Base-by-base conservation (phyloP, 2,888 invertebrate genomes). In the Hirtodrosophila histrioides region DNA sequence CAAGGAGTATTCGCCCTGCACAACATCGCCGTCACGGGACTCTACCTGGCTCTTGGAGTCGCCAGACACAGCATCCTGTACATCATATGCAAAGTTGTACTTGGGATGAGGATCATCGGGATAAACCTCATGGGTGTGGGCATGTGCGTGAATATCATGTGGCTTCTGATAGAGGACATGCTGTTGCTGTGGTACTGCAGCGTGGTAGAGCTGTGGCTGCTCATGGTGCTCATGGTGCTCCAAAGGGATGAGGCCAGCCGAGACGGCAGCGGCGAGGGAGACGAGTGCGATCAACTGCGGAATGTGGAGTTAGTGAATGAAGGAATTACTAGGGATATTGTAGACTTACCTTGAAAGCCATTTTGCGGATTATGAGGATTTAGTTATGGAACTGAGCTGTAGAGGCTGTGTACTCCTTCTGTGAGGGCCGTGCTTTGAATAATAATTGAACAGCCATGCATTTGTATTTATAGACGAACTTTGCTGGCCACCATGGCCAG, bases 41-140 rank as follows among this genome's bases (percentile, higher is more conserved):
- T 92, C 92, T 23, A 82, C 82, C 69, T 92, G 92, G 66, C 88
- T 91, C 79, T 92, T 92, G 27, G 90, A 89, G 55, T 92, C 92
- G 3, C 92, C 92, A 3, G 92, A 91, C 2, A 90, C 54, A 8
- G 80, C 61, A 68, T 92, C 92, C 69, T 91, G 86, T 4, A 92
- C 89, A 65, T 91, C 90, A 53, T 92, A 92, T 51, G 89, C 89
- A 60, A 90, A 92, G 66, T 88, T 90, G 72, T 89, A 89, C 61
- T 90, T 88, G 62, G 90, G 89, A 79, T 89, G 89, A 17, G 89
- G 83, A 65, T 89, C 90, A 67, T 88, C 75, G 35, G 89, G 86
- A 50, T 90, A 90, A 17, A 84, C 51, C 62, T 89, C 88, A 24
- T 88, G 88, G 27, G 66, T 66, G 3, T 69, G 66, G 5, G 64